phyloP scores from a whole-genome alignment of 2,888 invertebrate genomes.

The Electrophaes corylata region DNA sequence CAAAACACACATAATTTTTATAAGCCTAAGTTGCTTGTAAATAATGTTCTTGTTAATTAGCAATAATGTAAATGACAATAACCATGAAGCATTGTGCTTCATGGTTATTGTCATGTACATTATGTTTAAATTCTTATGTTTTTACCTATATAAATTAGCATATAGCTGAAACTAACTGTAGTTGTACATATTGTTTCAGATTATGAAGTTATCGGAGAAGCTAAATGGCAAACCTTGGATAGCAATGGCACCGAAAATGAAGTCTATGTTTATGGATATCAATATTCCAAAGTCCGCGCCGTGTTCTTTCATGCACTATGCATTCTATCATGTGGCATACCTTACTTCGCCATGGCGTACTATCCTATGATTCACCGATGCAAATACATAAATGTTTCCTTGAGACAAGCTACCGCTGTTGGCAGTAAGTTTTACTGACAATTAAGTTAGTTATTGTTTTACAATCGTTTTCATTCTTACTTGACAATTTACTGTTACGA shows the following conservation, averaged over 20 bases:
- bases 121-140: no score
- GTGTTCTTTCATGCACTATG: slow-evolving; percentile 79
- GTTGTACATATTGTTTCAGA: slow-evolving; percentile 70
- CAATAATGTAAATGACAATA: no score
- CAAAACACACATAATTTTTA: no score
- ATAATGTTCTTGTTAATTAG: no score
- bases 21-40: no score
- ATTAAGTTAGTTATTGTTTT: not conserved
- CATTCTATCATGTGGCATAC: slow-evolving; percentile 80
- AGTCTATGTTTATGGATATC: slow-evolving; percentile 81
- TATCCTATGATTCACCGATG: slow-evolving; percentile 81
- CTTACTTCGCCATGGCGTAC: slow-evolving; percentile 83
- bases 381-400: slow-evolving; percentile 82
- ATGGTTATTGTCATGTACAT: no score
- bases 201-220: slow-evolving; percentile 84
- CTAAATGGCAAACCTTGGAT: slow-evolving; percentile 80
- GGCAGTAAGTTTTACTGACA: slow-evolving; percentile 72
- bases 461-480: no score
- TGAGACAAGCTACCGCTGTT: slow-evolving; percentile 81
- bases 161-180: not conserved
- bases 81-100: no score
- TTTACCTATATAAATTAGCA: not conserved
- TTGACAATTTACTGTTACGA: no score
- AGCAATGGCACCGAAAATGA: slow-evolving; percentile 76
- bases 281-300: slow-evolving; percentile 69